These are phyloP conservation scores for Hipposideros larvatus DNA, from an alignment of 2,797 vertebrate genomes.

Conservation along the genomic window DNA sequence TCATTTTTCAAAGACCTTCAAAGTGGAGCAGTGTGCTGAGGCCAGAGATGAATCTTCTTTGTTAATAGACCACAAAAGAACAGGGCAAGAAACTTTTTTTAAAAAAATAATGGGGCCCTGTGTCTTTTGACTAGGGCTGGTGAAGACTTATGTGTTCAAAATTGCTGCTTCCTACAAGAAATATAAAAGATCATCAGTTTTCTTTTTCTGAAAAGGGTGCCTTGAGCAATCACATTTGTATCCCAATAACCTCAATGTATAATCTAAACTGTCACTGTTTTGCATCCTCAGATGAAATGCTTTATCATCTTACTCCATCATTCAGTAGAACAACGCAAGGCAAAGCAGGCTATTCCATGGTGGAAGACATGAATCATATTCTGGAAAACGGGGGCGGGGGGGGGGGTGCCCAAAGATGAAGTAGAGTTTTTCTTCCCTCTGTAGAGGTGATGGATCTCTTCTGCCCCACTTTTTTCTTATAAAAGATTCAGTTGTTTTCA, in stretches of 20 bases:
- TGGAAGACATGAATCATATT: constrained; percentile 71
- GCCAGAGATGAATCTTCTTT: constrained; percentile 64
- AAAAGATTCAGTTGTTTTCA: constrained; percentile 54
- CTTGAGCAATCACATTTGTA: constrained; percentile 59
- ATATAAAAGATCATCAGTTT: constrained; percentile 62
- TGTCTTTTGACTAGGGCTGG: constrained; percentile 55
- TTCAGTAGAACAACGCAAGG: constrained; percentile 62
- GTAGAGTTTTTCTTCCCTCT: constrained; percentile 60
- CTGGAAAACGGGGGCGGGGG: neutral
- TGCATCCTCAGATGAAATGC: constrained; percentile 70
- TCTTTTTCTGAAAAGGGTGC: constrained; percentile 52
- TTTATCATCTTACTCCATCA: constrained; percentile 62
- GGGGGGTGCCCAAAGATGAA: constrained; percentile 51
- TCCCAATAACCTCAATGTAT: constrained; percentile 59
- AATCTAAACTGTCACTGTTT: constrained; percentile 61
- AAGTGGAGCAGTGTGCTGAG: neutral
- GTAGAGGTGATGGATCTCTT: constrained; percentile 51
- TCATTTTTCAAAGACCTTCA: constrained; percentile 64
- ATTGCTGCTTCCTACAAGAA: constrained; percentile 66
- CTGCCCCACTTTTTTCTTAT: constrained; percentile 47
- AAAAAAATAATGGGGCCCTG: neutral
- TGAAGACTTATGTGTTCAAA: constrained; percentile 66
- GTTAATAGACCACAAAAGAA: constrained; percentile 59
- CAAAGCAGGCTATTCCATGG: constrained; percentile 12
- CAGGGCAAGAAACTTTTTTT: neutral